Percentiles rank a stretch among this genome's conserved stretches.
phyloP scores from a whole-genome alignment of 2,113 vertebrate genomes.

The Toxostoma redivivum region DNA sequence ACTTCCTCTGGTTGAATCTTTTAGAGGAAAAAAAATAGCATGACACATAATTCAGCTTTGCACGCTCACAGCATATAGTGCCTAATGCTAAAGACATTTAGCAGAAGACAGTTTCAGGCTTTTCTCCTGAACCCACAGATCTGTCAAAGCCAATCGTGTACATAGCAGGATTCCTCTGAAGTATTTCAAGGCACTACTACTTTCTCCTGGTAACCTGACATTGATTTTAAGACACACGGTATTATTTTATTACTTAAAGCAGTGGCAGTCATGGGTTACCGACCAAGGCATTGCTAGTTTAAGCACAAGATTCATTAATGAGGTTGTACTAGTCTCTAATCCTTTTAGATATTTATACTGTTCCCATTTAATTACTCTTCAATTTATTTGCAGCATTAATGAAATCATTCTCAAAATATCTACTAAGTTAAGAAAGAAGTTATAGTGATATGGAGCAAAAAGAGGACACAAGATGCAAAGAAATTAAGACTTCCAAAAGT shows the following conservation, averaged over 20 bases:
- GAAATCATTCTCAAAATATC: not conserved
- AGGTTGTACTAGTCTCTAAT: not conserved
- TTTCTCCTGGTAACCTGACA: not conserved
- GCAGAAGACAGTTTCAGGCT: not conserved
- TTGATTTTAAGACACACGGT: not conserved
- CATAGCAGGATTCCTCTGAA: not conserved
- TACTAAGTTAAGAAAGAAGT: not conserved
- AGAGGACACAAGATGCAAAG: not conserved
- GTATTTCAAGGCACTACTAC: not conserved
- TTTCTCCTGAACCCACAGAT: not conserved
- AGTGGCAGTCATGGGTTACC: not conserved
- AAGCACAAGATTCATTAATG: not conserved
- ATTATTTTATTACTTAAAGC: not conserved
- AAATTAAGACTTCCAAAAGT: not conserved
- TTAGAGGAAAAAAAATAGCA: not conserved
- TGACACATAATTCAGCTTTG: not conserved
- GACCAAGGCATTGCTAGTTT: not conserved
- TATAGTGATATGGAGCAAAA: not conserved
- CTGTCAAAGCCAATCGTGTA: not conserved
- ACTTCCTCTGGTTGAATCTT: not conserved
- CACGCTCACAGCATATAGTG: not conserved
- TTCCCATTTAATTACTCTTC: not conserved
- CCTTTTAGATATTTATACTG: not conserved
- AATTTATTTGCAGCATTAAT: not conserved
- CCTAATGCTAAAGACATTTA: not conserved